Conservation (phyloP, 2,113 vertebrate species). For the Zapus hudsonius region DNA sequence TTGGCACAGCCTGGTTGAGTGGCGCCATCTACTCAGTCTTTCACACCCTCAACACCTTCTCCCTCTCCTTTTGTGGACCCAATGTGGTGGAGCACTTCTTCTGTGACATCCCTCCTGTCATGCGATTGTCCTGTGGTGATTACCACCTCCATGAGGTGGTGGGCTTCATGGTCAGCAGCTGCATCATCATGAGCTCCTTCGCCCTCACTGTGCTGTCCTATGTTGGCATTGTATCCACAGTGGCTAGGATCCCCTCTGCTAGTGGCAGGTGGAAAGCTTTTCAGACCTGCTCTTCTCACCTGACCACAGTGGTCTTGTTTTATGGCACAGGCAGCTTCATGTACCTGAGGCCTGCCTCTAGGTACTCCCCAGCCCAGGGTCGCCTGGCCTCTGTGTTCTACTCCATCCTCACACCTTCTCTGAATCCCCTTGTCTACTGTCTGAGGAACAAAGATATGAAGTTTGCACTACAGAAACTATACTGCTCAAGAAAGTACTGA, state of each 20-base stretch:
- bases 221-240: not conserved
- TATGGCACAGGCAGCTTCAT: conserved; percentile 53
- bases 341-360: conserved; percentile 36
- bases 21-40: conserved; percentile 7
- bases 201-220: not conserved
- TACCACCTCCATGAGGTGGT: not conserved
- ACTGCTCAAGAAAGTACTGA: not conserved
- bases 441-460: conserved; percentile 4
- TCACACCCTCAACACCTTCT: conserved; percentile 47
- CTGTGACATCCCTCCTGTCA: conserved; percentile 43
- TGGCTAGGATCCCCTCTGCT: not conserved
- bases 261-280: not conserved
- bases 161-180: not conserved
- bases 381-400: not conserved
- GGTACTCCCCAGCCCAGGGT: not conserved
- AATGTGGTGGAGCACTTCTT: conserved; percentile 5
- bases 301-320: conserved; percentile 51
- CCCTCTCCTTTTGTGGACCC: conserved; percentile 57
- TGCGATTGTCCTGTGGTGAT: conserved; percentile 43
- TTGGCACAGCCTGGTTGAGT: not conserved
- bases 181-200: not conserved
- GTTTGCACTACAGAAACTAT: not conserved
- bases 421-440: not conserved
- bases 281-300: conserved; percentile 54
- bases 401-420: not conserved